Percentiles rank a stretch among this genome's conserved stretches.
Evolutionary conservation across 2,888 invertebrate species (phyloP).

Genomic region (Maniola hyperantus): DNA sequence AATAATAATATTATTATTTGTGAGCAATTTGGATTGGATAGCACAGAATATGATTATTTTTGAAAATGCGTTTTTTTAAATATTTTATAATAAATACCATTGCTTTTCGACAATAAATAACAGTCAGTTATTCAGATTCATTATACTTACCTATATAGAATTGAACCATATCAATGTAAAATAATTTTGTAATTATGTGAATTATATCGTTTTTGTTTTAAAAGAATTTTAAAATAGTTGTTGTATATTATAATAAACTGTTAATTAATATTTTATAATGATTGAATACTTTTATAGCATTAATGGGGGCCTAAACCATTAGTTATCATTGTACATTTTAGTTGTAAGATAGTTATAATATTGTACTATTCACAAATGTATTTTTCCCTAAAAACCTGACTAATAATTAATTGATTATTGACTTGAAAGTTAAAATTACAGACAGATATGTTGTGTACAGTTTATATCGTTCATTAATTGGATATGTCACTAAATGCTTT

Average conservation of each 20-base stretch:
- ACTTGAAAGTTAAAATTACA: too few relatives aligned
- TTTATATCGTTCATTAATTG: too few relatives aligned
- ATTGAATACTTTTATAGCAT: conserved; percentile 1
- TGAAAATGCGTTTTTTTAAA: too few relatives aligned
- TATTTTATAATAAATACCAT: background rate
- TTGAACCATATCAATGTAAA: background rate
- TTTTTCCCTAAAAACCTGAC: background rate
- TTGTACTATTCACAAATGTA: background rate
- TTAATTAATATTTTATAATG: conserved; percentile 8
- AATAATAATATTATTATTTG: too few relatives aligned
- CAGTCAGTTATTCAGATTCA: background rate
- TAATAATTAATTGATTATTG: too few relatives aligned
- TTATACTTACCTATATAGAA: background rate
- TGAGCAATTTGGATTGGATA: too few relatives aligned
- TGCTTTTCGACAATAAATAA: background rate
- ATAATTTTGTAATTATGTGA: background rate
- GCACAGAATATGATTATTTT: too few relatives aligned
- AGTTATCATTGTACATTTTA: conserved; percentile 8
- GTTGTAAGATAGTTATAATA: background rate
- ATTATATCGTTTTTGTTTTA: background rate
- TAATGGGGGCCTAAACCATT: background rate
- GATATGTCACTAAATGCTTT: too few relatives aligned
- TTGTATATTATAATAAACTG: background rate
- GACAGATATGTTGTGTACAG: too few relatives aligned
- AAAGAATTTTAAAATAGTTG: background rate